phyloP scores from a whole-genome alignment of 1,140 invertebrate species.

The Phymastichus coffea region DNA sequence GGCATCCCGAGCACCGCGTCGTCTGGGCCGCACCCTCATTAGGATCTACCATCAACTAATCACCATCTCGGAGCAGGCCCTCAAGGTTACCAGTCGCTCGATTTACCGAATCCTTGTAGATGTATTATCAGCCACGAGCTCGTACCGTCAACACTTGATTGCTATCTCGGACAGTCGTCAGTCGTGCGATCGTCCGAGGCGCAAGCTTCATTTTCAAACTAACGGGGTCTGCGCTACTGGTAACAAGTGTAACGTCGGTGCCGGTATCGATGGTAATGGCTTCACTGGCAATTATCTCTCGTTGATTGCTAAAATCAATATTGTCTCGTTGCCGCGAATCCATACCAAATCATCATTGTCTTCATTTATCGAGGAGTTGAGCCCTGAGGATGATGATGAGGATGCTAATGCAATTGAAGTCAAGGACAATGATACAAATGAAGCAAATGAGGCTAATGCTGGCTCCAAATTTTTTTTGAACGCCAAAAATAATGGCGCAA shows the following conservation, averaged over 20 bases:
- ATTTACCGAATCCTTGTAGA: neutral
- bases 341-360: neutral
- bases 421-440: neutral
- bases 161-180: neutral
- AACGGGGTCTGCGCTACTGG: neutral
- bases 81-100: conserved; percentile 38
- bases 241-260: neutral
- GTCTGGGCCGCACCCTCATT: conserved; percentile 36
- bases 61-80: conserved; percentile 36
- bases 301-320: neutral
- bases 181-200: neutral
- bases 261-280: neutral
- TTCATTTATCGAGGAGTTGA: neutral
- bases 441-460: neutral
- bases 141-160: neutral
- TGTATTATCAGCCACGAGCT: no score
- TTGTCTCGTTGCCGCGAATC: neutral
- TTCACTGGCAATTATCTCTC: neutral
- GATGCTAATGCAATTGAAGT: neutral
- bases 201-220: neutral
- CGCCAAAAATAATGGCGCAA: neutral
- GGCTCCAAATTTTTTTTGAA: neutral
- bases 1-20: conserved; percentile 59
- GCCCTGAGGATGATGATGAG: neutral
- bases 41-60: conserved; percentile 46